phyloP scores from a whole-genome alignment of 2,797 vertebrate species.

The Garrulus glandarius region DNA sequence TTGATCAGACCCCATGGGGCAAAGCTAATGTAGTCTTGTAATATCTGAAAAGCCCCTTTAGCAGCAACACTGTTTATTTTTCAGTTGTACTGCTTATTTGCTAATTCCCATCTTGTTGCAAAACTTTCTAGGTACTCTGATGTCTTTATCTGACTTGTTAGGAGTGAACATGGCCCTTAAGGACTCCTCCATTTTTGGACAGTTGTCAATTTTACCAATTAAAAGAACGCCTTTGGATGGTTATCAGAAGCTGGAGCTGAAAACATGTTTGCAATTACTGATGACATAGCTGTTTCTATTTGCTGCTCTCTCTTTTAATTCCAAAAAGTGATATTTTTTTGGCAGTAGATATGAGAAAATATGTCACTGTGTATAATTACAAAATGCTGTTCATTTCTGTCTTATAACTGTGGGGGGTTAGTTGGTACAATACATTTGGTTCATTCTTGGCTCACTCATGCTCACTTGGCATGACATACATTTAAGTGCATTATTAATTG shows the following conservation, averaged over 20 bases:
- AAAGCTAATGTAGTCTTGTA: neutral
- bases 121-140: neutral
- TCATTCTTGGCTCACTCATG: conserved; percentile 36
- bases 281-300: conserved; percentile 68
- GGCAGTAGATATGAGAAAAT: conserved; percentile 63
- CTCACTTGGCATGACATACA: neutral
- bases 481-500: conserved; percentile 58
- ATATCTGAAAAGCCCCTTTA: neutral
- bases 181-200: conserved; percentile 41
- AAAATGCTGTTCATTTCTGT: conserved; percentile 62
- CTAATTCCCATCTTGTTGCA: neutral
- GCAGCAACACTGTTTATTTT: neutral
- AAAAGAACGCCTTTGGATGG: conserved; percentile 54
- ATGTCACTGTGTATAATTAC: conserved; percentile 57
- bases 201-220: conserved; percentile 60
- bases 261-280: conserved; percentile 59
- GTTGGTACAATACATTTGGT: conserved; percentile 20
- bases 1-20: neutral
- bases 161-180: conserved; percentile 1
- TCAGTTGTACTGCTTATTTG: neutral
- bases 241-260: conserved; percentile 49
- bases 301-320: conserved; percentile 65
- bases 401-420: conserved; percentile 28
- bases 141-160: conserved; percentile 25
- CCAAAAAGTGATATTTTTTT: conserved; percentile 62